Percentiles rank a stretch among this genome's conserved stretches.
phyloP scores from a whole-genome alignment of 2,888 invertebrate genomes.

The Epistrophe grossulariae region DNA sequence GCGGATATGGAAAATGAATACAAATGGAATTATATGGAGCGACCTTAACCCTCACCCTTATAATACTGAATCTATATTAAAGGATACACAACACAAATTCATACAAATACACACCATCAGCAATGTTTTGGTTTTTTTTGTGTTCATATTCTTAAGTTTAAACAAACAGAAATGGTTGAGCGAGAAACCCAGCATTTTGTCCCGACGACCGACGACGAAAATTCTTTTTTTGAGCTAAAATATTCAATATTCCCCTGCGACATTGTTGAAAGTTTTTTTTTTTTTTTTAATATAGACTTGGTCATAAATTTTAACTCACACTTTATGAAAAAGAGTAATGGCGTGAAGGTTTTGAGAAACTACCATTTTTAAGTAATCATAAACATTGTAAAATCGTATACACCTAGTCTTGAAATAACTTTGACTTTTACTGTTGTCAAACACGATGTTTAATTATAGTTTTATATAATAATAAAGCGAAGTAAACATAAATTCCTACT shows the following conservation, averaged over 20 bases:
- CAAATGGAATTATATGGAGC: background rate
- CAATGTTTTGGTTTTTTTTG: background rate
- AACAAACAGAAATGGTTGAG: background rate
- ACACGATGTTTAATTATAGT: background rate
- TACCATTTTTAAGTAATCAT: background rate
- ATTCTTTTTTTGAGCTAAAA: background rate
- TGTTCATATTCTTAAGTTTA: background rate
- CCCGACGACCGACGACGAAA: background rate
- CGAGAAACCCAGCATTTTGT: background rate
- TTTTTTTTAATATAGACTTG: background rate
- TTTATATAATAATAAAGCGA: background rate
- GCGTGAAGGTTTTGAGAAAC: background rate
- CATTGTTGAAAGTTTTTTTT: background rate
- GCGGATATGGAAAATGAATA: conserved; percentile 16
- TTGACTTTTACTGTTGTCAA: background rate
- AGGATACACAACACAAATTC: conserved; percentile 25
- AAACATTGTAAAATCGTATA: background rate
- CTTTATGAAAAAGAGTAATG: background rate
- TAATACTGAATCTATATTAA: conserved; percentile 61
- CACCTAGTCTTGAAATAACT: background rate
- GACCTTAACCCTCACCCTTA: conserved; percentile 70
- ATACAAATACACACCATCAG: background rate
- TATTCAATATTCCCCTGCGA: background rate
- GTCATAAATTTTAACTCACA: background rate
- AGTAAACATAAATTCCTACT: background rate